A percentile compares a stretch with the other conserved stretches of the same genome.
Conservation (phyloP, 2,888 invertebrate species). For the Ormyrus pomaceus region DNA sequence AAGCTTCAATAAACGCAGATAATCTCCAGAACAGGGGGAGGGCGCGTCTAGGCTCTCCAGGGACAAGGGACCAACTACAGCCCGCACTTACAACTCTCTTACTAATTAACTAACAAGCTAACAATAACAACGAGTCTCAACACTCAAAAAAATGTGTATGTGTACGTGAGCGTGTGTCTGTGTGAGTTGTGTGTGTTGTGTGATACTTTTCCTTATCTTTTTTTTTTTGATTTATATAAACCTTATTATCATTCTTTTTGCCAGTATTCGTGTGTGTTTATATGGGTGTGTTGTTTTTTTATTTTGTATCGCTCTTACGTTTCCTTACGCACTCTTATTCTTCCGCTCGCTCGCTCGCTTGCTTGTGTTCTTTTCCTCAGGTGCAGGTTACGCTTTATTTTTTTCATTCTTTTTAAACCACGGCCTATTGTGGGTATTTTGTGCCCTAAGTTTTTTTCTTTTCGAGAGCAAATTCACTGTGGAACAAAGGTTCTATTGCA, state of each 20-base stretch:
- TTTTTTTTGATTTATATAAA: not conserved
- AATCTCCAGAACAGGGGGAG: slow-evolving; percentile 75
- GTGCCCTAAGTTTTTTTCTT: slow-evolving; percentile 25
- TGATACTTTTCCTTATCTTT: not conserved
- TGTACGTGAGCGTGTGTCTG: slow-evolving; percentile 19
- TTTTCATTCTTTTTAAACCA: slow-evolving; percentile 24
- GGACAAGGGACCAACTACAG: slow-evolving; percentile 75
- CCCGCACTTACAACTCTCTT: slow-evolving; percentile 76
- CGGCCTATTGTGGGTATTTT: slow-evolving; percentile 45
- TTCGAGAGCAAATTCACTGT: not conserved
- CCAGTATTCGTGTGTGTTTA: slow-evolving; percentile 32
- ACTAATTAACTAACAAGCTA: slow-evolving; percentile 76
- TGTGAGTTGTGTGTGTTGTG: slow-evolving; percentile 10
- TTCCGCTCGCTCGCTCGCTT: slow-evolving; percentile 52
- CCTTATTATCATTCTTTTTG: slow-evolving; percentile 24
- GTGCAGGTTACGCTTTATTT: slow-evolving; percentile 50
- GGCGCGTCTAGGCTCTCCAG: slow-evolving; percentile 74
- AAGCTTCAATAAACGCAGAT: slow-evolving; percentile 63
- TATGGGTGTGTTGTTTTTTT: slow-evolving; percentile 31
- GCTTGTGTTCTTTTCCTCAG: slow-evolving; percentile 32
- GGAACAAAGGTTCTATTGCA: slow-evolving; percentile 1
- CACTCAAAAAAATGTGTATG: slow-evolving; percentile 68
- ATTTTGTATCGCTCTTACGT: slow-evolving; percentile 49
- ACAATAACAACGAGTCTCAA: slow-evolving; percentile 76
- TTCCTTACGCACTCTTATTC: slow-evolving; percentile 50